Base-by-base conservation (phyloP, 2,797 vertebrate genomes). In the Halcyon badia region DNA sequence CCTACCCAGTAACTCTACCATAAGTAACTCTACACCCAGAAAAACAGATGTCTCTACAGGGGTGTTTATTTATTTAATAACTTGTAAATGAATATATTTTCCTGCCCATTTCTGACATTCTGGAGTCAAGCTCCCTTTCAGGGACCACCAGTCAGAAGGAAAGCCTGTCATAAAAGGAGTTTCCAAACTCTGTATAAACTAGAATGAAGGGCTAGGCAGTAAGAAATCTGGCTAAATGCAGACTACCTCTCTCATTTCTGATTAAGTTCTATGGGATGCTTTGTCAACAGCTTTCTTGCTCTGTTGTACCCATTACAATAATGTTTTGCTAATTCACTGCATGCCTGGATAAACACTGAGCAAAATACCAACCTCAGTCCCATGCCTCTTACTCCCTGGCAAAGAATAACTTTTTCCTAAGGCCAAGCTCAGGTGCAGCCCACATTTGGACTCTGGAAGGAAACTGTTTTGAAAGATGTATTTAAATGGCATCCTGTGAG, bases 1-100 rank as follows among this genome's bases (percentile, higher is more conserved):
- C 95, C 87, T 94, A 69, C 70, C 84, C 84, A 56, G 85, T n/a
- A n/a, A n/a, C n/a, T n/a, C n/a, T n/a, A n/a, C n/a, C 19, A 20
- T 66, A 56, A 83, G 94, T 97, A 95, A 96, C 80, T 80, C 96
- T 93, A 97, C 52, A 94, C 84, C 78, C 81, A 92, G 90, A 86
- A 90, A 97, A 95, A 88, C 96, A 97, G 77, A 97, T 94, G 66
- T 14, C 84, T 80, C 83, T 58, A 33, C 69, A 52, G 72, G 91
- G 44, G 62, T 87, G 76, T 73, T 95, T 90, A 91, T 96, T 97
- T 95, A 83, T 96, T 93, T 86, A 95, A 86, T 80, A 86, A 91
- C 93, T 71, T 89, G 90, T 83, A 95, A 95, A 97, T 90, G 41
- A 92, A 41, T 83, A 19, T 19, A 42, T 94, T 94, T 97, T 91